Percentiles rank a stretch among this genome's conserved stretches.
phyloP scores from a whole-genome alignment of 2,113 vertebrate species.

The Vulpes lagopus region DNA sequence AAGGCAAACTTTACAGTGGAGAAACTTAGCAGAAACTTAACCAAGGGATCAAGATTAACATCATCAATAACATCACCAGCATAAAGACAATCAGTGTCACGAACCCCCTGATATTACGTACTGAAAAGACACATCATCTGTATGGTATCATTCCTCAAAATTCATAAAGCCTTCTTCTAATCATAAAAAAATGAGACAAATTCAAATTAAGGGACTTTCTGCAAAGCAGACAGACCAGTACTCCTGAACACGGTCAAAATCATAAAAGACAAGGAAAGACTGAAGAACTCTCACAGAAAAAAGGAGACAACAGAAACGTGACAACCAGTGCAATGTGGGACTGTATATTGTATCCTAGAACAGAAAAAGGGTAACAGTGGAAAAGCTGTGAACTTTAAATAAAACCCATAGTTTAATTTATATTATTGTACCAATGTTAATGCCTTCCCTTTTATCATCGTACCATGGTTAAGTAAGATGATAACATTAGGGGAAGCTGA shows the following conservation, averaged over 20 bases:
- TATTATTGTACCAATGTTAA: neutral
- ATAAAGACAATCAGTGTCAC: neutral
- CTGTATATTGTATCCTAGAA: neutral
- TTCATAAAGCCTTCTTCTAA: neutral
- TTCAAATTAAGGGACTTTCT: neutral
- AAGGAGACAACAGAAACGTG: neutral
- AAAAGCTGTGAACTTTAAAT: neutral
- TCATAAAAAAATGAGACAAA: neutral
- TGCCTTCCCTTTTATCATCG: neutral
- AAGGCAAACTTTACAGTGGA: slow-evolving; percentile 4
- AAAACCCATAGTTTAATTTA: neutral
- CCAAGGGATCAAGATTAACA: neutral
- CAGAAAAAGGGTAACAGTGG: neutral
- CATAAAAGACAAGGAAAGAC: neutral
- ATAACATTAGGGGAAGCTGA: neutral
- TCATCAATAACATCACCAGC: neutral
- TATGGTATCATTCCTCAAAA: neutral
- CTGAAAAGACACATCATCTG: neutral
- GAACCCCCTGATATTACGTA: neutral
- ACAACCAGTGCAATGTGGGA: neutral
- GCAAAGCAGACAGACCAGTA: neutral
- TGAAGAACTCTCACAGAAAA: neutral
- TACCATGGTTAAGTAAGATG: neutral
- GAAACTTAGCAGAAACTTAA: slow-evolving; percentile 9
- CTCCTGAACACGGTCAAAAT: neutral